phyloP scores from a whole-genome alignment of 2,113 vertebrate species.

The Hydrochoerus hydrochaeris region DNA sequence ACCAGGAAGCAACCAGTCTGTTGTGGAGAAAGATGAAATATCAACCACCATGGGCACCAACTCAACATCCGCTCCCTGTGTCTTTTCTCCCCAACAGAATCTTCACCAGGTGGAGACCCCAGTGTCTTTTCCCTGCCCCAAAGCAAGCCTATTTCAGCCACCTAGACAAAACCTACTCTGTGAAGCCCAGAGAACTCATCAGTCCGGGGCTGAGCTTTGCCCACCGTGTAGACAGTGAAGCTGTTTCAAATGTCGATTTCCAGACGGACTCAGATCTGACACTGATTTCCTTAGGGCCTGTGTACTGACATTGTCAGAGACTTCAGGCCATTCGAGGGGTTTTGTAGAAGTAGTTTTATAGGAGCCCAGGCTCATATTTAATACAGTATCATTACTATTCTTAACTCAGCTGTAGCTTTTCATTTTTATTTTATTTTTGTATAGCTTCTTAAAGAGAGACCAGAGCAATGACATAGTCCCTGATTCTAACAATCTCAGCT shows the following conservation, averaged over 20 bases:
- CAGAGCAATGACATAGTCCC: background rate
- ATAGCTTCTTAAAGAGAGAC: background rate
- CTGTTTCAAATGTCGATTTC: background rate
- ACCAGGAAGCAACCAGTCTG: background rate
- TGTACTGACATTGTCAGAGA: background rate
- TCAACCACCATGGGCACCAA: fast-evolving
- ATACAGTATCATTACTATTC: background rate
- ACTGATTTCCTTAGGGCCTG: background rate
- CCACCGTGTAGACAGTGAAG: background rate
- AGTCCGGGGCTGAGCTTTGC: background rate
- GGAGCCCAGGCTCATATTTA: background rate
- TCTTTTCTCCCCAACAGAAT: background rate
- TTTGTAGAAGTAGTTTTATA: background rate
- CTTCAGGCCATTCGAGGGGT: background rate
- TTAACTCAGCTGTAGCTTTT: background rate
- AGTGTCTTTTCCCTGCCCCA: background rate
- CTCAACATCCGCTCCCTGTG: background rate
- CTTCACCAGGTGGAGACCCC: background rate
- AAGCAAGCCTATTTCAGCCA: background rate
- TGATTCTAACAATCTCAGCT: background rate
- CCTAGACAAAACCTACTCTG: background rate
- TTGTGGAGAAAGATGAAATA: background rate
- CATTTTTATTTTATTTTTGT: background rate
- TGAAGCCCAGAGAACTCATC: background rate
- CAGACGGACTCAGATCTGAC: background rate